Percentiles rank a stretch among this genome's conserved stretches.
These are phyloP conservation scores for Dufourea novaeangliae DNA, from an alignment of 1,140 invertebrate genomes.

Conservation along the genomic window DNA sequence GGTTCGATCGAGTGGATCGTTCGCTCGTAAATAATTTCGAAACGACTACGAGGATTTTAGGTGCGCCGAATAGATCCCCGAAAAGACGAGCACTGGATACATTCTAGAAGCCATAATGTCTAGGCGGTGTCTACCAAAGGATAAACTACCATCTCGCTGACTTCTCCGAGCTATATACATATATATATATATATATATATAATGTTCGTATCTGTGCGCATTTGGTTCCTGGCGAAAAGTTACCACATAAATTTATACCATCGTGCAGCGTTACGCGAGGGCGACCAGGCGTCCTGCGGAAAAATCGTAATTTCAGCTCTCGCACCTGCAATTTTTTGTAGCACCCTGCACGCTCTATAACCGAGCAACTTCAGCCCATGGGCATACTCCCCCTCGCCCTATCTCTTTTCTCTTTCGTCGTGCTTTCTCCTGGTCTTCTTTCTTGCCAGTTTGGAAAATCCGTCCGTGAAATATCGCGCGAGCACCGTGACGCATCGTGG, in stretches of 20 bases:
- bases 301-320: slow-evolving; percentile 63
- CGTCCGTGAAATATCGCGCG: slow-evolving; percentile 16
- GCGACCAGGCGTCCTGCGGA: slow-evolving; percentile 29
- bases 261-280: slow-evolving; percentile 10
- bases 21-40: slow-evolving; percentile 37
- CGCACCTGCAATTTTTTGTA: slow-evolving; percentile 47
- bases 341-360: not conserved
- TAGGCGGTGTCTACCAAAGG: slow-evolving; percentile 48
- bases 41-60: slow-evolving; percentile 30
- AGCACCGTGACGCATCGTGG: not conserved
- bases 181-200: no score
- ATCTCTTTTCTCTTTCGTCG: no score
- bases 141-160: slow-evolving; percentile 65
- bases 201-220: slow-evolving; percentile 67
- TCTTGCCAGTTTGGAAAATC: slow-evolving; percentile 21
- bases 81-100: slow-evolving; percentile 29
- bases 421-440: not conserved
- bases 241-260: slow-evolving; percentile 70
- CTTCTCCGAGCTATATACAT: slow-evolving; percentile 56
- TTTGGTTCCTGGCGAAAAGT: slow-evolving; percentile 67
- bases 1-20: not conserved
- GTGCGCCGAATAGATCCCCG: not conserved
- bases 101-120: slow-evolving; percentile 41
- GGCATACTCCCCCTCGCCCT: not conserved
- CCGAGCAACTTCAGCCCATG: not conserved